Percentiles rank a stretch among this genome's conserved stretches.
These are phyloP conservation scores for Eilema griseolum DNA, from an alignment of 2,888 invertebrate genomes.

Conservation along the genomic window DNA sequence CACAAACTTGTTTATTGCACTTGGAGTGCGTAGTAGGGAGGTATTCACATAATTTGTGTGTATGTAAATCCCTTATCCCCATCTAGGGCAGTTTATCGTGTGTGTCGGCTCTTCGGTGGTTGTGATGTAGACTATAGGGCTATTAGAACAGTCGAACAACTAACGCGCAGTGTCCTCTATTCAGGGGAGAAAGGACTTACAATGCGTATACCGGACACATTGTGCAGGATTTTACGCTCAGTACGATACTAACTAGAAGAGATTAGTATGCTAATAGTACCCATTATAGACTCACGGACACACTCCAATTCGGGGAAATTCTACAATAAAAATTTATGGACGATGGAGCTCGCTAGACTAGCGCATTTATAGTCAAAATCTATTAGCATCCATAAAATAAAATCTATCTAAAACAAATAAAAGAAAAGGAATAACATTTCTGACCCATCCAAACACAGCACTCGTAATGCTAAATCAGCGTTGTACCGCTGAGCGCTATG, in stretches of 20 bases:
- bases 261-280: constrained; percentile 82
- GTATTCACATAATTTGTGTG: constrained; percentile 55
- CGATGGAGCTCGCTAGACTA: constrained; percentile 83
- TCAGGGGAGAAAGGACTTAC: constrained; percentile 76
- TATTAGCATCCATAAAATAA: constrained; percentile 77
- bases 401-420: constrained; percentile 73
- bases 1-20: constrained; percentile 68
- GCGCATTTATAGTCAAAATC: constrained; percentile 75
- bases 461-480: constrained; percentile 71
- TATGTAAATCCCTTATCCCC: constrained; percentile 73
- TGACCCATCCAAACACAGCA: constrained; percentile 86
- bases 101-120: constrained; percentile 42
- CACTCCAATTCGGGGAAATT: constrained; percentile 72
- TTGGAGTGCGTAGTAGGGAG: constrained; percentile 49
- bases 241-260: constrained; percentile 80
- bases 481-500: constrained; percentile 66
- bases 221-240: constrained; percentile 72
- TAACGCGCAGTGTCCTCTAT: constrained; percentile 54
- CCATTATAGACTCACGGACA: constrained; percentile 73
- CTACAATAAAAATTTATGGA: constrained; percentile 80
- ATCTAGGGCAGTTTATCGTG: constrained; percentile 55
- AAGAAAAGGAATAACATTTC: constrained; percentile 67
- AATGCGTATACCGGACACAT: constrained; percentile 65
- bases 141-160: constrained; percentile 48
- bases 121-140: constrained; percentile 50